Base-by-base conservation (phyloP, 2,888 invertebrate genomes). In the Venusia cambrica region DNA sequence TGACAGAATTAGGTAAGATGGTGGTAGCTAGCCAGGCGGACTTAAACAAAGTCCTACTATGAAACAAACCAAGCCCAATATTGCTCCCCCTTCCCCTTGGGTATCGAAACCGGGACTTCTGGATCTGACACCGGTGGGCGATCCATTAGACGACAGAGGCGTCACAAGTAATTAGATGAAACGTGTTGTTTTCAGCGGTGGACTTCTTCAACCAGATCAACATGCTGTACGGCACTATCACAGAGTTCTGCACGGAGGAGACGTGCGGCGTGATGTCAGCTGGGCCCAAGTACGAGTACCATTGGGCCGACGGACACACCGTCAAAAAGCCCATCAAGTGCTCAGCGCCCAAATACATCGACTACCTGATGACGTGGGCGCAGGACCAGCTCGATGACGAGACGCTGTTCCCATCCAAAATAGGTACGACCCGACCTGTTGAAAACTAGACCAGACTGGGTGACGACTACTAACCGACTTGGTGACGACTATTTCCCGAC, bases 191-290 rank as follows among this genome's bases (percentile, higher is more conserved):
- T 90, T 19, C 85, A 98, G 98, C 98, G 65, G 98, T 99, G 47
- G 99, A 99, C 87, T 99, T 99, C 84, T 99, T 99, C 88, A 99
- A 99, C 87, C 99, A 99, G 90, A 99, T 99, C 73, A 98, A 98
- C 85, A 99, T 99, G 99, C 88, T 99, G 48, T 99, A 99, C 68
- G 99, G 99, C 29, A 99, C 99, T 13, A 97, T 99, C 64, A 98
- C 98, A n/a, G 99, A 99, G 85, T 98, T 98, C 85, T 99, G 99
- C 77, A 97, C 98, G 2, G 97, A 98, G 76, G 96, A 97, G 64
- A 95, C 96, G 51, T 99, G 97, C 81, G 94, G 96, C 4, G 97
- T 99, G 56, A 99, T 99, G 99, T 98, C 97, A 4, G 99, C 99
- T 5, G 99, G 99, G 20, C 98, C 98, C 47, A 98, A 98, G 87